Base-by-base conservation (phyloP, 2,888 invertebrate genomes). In the Thymelicus lineola region DNA sequence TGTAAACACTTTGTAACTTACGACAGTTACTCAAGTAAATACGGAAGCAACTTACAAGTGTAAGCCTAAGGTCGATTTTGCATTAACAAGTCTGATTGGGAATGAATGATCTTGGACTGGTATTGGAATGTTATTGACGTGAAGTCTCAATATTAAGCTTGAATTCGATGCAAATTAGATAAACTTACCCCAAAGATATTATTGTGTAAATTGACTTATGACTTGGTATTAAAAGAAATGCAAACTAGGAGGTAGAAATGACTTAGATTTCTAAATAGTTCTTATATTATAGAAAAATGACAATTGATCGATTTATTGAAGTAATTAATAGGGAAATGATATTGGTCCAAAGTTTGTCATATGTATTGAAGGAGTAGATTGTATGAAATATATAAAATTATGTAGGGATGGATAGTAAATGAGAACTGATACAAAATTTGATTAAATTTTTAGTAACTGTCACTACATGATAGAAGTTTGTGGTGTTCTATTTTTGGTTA, bases 321-420 rank as follows among this genome's bases (percentile, higher is more conserved):
- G 48, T 42, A 17, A 60, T 60, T 38, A 17, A 20, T 60, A 36
- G 42, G 5, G 28, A 20, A 60, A 60, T 42, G 59, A 60, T 45
- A 20, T 60, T 60, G 59, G 59, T 60, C 59, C 59, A 60, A 60
- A 42, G 20, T 50, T 50, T 50, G 15, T 50, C 17, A 6, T 50
- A 28, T 5, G 28, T 28, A 28, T 28, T 28, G 28, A 50, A 9
- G 17, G 48, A 42, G 12, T 1, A 12, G 12, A 42, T 12, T 9
- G 9, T 42, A 42, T 42, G 42, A 42, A 42, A 9, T 42, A 42
- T 12, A 42, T 9, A 28, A 28, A 20, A 20, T 20, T 28, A 28
- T 42, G 12, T 10, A 1, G 42, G 42, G 12, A 12, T 12, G 42
- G 42, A 28, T 28, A 28, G 28, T n/a, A n/a, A 28, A 5, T 42